Percentiles rank a stretch among this genome's conserved stretches.
phyloP scores from a whole-genome alignment of 1,140 invertebrate species.

The Mycetomoellerius zeteki region DNA sequence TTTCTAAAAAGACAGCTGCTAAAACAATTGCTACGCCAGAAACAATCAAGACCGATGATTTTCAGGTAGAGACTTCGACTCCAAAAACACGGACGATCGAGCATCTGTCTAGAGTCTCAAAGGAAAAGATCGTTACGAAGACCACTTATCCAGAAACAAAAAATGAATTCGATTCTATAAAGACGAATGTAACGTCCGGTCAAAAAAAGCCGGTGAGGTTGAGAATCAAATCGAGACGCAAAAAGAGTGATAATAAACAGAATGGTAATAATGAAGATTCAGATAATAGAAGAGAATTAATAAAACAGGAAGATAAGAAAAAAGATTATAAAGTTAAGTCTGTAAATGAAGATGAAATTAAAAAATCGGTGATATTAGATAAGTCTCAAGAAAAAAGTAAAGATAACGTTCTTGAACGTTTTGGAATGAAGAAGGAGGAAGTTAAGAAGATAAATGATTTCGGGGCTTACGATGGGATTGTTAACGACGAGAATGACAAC shows the following conservation, averaged over 20 bases:
- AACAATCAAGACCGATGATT: conserved; percentile 4
- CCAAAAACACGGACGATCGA: conserved; percentile 72
- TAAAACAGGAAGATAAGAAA: conserved; percentile 14
- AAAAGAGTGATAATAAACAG: conserved; percentile 4
- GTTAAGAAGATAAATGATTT: conserved; percentile 61
- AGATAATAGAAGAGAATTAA: neutral
- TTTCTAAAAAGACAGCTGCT: neutral
- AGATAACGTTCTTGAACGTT: neutral
- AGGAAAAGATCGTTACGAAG: conserved; percentile 78
- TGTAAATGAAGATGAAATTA: conserved; percentile 70
- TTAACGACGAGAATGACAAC: conserved; percentile 37
- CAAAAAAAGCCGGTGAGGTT: neutral
- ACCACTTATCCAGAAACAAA: conserved; percentile 71
- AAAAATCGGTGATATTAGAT: conserved; percentile 62
- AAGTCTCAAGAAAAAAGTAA: conserved; percentile 62
- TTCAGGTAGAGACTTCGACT: conserved; percentile 28
- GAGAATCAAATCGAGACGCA: conserved; percentile 1
- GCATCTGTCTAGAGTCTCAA: conserved; percentile 75
- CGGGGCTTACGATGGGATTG: conserved; percentile 36
- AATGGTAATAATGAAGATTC: neutral
- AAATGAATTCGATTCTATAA: conserved; percentile 17
- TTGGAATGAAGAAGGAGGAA: neutral
- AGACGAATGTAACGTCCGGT: neutral
- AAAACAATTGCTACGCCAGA: neutral
- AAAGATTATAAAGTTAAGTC: conserved; percentile 22